Evolutionary conservation across 2,888 invertebrate species (phyloP), one percentile per base, ranked within the genome.

Genomic region (Epinotia demarniana): DNA sequence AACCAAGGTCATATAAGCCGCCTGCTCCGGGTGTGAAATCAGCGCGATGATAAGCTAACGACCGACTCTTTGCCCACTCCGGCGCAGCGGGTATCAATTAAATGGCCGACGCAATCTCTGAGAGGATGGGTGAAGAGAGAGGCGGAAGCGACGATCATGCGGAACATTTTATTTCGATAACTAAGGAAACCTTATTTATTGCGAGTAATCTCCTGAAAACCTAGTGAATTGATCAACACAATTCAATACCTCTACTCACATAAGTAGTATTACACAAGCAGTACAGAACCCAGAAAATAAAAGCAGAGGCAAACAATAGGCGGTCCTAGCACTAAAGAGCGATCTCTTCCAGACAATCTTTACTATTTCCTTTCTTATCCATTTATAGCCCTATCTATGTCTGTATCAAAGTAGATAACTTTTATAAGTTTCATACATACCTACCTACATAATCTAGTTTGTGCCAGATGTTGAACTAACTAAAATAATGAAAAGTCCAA

Each of bases 21-120:
- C 73, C 85, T 60, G 58, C 69, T 60, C 58, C 69, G 69, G 87
- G 90, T 90, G 90, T 90, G 91, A 92, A 91, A 91, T 90, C 90
- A 86, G 87, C 87, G 86, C 85, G 83, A 85, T 90, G 93, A 93
- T 93, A 93, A 92, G 90, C 88, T 90, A 92, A 91, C 90, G 92
- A 91, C 90, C 88, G 89, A 89, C 86, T 85, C 87, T 84, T 86
- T 85, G 86, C 85, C 89, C 86, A 82, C 83, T 81, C 85, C 82
- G 81, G 83, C 83, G 70, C 80, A 77, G 77, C 81, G 79, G 84
- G 87, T 93, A 93, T 93, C 93, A 93, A 92, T 92, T 92, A 91
- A 91, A 90, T 85, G 87, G 84, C 81, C 84, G 87, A 82, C 87
- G 86, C 90, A 87, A 93, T 93, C 93, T 92, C 60, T 63, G 67